Percentiles rank a stretch among this genome's conserved stretches.
Evolutionary conservation across 2,888 invertebrate species (phyloP).

Genomic region (Pterostichus madidus): DNA sequence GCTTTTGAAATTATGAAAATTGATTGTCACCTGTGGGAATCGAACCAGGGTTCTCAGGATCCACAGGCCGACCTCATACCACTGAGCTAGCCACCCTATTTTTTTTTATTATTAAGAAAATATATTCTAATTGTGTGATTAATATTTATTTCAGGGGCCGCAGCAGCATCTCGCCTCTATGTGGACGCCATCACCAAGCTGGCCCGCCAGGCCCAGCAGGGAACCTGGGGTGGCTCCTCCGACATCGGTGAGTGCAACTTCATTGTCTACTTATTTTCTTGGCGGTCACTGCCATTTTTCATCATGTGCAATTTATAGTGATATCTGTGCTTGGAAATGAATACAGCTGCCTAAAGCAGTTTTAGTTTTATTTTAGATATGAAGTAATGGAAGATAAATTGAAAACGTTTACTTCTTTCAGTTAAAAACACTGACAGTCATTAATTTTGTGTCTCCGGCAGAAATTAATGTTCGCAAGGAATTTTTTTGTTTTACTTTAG

Average conservation of each 20-base stretch:
- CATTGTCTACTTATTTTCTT: constrained; percentile 26
- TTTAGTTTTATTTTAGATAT: constrained; percentile 16
- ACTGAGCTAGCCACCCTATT: too few species aligned
- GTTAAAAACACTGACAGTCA: constrained; percentile 46
- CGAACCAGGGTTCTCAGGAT: too few species aligned
- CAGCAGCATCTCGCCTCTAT: constrained; percentile 92
- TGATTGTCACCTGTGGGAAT: too few species aligned
- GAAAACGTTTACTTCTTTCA: constrained; percentile 47
- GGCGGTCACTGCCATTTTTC: constrained; percentile 13
- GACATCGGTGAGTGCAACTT: constrained; percentile 88
- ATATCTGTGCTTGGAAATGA: not conserved
- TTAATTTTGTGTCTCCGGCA: constrained; percentile 55
- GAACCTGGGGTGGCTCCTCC: constrained; percentile 92
- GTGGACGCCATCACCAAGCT: constrained; percentile 93
- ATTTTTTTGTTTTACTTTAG: constrained; percentile 33
- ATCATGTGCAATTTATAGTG: constrained; percentile 13
- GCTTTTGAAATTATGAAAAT: too few species aligned
- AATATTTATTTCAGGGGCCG: constrained; percentile 84
- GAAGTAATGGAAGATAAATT: constrained; percentile 49
- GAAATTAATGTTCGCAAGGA: constrained; percentile 44
- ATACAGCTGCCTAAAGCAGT: constrained; percentile 37
- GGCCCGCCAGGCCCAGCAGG: constrained; percentile 93
- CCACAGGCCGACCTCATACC: too few species aligned
- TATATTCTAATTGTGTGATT: not conserved
- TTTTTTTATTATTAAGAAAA: too few species aligned